phyloP scores from a whole-genome alignment of 2,113 vertebrate species.

The Eclectus roratus region DNA sequence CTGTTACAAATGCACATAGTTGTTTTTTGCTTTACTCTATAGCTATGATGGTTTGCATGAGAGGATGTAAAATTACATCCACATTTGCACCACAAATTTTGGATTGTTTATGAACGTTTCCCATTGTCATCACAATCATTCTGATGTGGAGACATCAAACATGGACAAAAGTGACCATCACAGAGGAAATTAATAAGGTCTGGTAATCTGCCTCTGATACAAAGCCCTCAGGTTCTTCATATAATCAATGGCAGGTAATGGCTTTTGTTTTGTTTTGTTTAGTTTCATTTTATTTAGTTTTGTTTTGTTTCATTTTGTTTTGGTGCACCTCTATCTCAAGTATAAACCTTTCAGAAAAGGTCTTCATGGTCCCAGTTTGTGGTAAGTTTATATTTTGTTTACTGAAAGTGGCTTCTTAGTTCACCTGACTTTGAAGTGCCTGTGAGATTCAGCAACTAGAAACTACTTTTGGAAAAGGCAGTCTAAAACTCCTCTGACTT shows the following conservation, averaged over 20 bases:
- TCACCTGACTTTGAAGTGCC: neutral
- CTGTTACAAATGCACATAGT: neutral
- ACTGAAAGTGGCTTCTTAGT: neutral
- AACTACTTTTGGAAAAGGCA: neutral
- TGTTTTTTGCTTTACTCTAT: neutral
- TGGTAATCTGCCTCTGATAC: neutral
- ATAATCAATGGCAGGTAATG: neutral
- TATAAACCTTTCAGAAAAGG: neutral
- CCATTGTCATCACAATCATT: neutral
- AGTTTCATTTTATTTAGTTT: neutral
- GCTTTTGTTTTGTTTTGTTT: neutral
- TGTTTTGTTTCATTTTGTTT: neutral
- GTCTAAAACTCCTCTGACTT: neutral
- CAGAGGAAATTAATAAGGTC: neutral
- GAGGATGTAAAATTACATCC: neutral
- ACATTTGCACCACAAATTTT: neutral
- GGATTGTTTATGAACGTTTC: neutral
- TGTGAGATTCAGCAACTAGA: neutral
- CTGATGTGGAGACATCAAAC: neutral
- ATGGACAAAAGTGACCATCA: neutral
- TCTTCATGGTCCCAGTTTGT: neutral
- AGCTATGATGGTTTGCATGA: neutral
- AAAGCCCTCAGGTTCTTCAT: neutral
- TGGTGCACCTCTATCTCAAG: neutral
- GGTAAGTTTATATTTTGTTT: neutral